Percentiles rank a stretch among this genome's conserved stretches.
Conservation (phyloP, 1,140 invertebrate species). For the Aethina tumida region DNA sequence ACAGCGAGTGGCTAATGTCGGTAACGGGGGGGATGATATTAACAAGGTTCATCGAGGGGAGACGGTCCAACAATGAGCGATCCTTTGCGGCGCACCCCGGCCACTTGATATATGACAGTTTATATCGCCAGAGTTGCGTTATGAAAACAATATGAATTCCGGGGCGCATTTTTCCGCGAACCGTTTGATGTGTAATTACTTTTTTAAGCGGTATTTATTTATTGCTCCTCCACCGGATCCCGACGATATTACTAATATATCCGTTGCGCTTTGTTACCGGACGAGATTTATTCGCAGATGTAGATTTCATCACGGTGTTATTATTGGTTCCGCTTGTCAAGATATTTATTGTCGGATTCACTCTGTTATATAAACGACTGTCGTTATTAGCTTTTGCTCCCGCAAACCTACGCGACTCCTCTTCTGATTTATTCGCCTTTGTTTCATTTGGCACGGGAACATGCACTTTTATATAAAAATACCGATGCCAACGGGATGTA, state of each 20-base stretch:
- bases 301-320: too few species aligned
- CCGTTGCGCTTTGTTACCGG: slow-evolving; percentile 12
- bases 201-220: slow-evolving; percentile 34
- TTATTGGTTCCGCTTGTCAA: too few species aligned
- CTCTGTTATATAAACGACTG: too few species aligned
- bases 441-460: too few species aligned
- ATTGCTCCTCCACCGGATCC: slow-evolving; percentile 23
- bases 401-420: too few species aligned
- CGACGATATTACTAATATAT: slow-evolving; percentile 17
- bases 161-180: slow-evolving; percentile 33
- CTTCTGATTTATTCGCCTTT: too few species aligned
- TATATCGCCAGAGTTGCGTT: slow-evolving; percentile 30
- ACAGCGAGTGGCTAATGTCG: too few species aligned
- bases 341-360: too few species aligned
- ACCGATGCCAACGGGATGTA: too few species aligned
- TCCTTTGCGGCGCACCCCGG: slow-evolving; percentile 11
- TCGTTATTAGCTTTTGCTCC: too few species aligned
- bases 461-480: too few species aligned
- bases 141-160: slow-evolving; percentile 37
- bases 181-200: slow-evolving; percentile 35
- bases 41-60: slow-evolving; percentile 30
- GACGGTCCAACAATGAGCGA: slow-evolving; percentile 16
- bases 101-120: slow-evolving; percentile 31
- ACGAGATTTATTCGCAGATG: slow-evolving; percentile 13
- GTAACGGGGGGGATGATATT: too few species aligned